A percentile compares a stretch with the other conserved stretches of the same genome.
These are phyloP conservation scores for Calliphora vomitoria DNA, from an alignment of 2,888 invertebrate genomes.

Conservation along the genomic window DNA sequence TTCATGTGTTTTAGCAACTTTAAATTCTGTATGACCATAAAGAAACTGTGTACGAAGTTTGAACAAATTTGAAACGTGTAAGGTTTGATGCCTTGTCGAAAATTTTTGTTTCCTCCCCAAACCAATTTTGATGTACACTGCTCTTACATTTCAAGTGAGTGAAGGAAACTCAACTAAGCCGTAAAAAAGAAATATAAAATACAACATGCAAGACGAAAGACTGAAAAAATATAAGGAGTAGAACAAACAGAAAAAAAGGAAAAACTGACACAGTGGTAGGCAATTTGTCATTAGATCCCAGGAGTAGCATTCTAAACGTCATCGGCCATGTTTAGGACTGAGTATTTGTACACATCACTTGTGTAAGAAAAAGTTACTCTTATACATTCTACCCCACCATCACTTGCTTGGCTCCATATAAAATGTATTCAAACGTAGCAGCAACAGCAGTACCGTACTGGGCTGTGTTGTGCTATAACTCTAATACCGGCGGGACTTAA, in stretches of 20 bases:
- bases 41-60: no score
- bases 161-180: not conserved
- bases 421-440: not conserved
- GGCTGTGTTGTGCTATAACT: not conserved
- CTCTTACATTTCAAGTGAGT: not conserved
- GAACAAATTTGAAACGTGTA: no score
- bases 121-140: not conserved
- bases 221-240: not conserved
- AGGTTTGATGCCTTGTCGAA: no score
- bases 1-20: no score
- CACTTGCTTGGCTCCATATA: not conserved
- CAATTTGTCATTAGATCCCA: constrained; percentile 66
- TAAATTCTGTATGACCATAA: no score
- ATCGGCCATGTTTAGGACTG: constrained; percentile 39
- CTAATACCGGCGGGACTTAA: constrained; percentile 20
- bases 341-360: not conserved
- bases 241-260: not conserved
- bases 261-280: constrained; percentile 47
- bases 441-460: not conserved
- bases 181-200: constrained; percentile 6
- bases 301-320: constrained; percentile 59
- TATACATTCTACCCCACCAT: not conserved
- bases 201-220: not conserved
- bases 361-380: not conserved
- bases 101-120: no score